Percentiles rank a stretch among this genome's conserved stretches.
These are phyloP conservation scores for Sipha flava DNA, from an alignment of 1,140 invertebrate genomes.

Conservation along the genomic window DNA sequence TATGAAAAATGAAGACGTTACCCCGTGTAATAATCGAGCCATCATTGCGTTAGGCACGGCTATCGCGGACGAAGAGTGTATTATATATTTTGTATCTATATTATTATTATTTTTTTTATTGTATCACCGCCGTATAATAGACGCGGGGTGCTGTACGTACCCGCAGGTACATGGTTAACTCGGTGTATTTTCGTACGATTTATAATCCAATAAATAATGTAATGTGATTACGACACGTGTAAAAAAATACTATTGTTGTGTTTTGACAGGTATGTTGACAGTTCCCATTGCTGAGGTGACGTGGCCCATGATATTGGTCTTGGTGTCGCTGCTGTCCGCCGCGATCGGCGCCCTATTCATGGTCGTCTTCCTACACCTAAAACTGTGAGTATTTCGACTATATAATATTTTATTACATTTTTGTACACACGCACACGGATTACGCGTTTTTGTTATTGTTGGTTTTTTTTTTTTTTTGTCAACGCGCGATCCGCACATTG, in stretches of 20 bases:
- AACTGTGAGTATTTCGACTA: constrained; percentile 44
- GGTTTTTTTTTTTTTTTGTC: no score
- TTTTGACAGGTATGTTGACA: constrained; percentile 31
- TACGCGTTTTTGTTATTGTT: no score
- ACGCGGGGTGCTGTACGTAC: neutral
- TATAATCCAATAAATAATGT: constrained; percentile 20
- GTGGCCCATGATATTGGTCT: constrained; percentile 49
- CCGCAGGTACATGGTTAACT: neutral
- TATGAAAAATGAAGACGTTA: constrained; percentile 3
- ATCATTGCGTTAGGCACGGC: constrained; percentile 17
- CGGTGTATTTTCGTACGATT: neutral
- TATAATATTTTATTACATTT: no score
- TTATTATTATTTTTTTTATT: neutral
- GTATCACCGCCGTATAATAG: neutral
- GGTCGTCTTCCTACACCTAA: constrained; percentile 49
- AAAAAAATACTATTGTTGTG: constrained; percentile 9
- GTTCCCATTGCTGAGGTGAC: constrained; percentile 40
- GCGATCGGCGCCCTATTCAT: constrained; percentile 50
- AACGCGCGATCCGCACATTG: no score
- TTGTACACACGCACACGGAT: no score
- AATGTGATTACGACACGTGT: neutral
- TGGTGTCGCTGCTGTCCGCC: constrained; percentile 50
- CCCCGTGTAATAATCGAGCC: constrained; percentile 27
- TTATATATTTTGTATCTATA: neutral
- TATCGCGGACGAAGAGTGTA: neutral